Evolutionary conservation across 2,113 vertebrate genomes (phyloP).

Genomic region (Aix galericulata): DNA sequence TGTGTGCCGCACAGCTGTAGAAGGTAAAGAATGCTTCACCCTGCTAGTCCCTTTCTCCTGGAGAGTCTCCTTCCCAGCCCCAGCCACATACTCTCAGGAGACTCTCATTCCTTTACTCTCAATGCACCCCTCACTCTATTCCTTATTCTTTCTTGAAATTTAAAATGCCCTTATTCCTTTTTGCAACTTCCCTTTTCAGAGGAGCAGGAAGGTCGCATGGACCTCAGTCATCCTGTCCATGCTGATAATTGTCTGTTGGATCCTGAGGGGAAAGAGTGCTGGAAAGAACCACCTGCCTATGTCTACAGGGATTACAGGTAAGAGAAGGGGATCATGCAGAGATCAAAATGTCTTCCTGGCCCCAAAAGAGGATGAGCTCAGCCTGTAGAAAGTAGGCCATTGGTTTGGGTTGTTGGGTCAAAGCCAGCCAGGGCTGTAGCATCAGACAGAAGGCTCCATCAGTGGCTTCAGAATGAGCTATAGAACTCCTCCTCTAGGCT

Average conservation of each 20-base stretch:
- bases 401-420: not conserved
- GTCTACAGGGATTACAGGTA: slow-evolving; percentile 94
- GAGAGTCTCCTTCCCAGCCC: not conserved
- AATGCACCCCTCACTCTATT: not conserved
- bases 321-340: not conserved
- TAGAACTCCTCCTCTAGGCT: not conserved
- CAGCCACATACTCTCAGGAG: not conserved
- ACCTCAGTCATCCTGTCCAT: slow-evolving; percentile 94
- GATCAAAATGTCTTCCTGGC: not conserved
- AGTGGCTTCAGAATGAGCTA: not conserved
- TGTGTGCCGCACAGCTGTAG: slow-evolving; percentile 89
- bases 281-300: slow-evolving; percentile 93
- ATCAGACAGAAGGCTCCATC: not conserved
- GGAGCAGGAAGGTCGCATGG: slow-evolving; percentile 88
- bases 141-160: not conserved
- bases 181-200: slow-evolving; percentile 68
- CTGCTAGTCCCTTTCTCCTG: not conserved
- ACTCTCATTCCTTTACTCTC: not conserved
- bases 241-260: slow-evolving; percentile 97
- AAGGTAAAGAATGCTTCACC: slow-evolving; percentile 75
- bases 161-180: not conserved
- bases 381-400: not conserved
- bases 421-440: not conserved
- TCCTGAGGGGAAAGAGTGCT: slow-evolving; percentile 90
- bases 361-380: not conserved